Base-by-base conservation (phyloP, 2,888 invertebrate genomes). In the Tachina fera region DNA sequence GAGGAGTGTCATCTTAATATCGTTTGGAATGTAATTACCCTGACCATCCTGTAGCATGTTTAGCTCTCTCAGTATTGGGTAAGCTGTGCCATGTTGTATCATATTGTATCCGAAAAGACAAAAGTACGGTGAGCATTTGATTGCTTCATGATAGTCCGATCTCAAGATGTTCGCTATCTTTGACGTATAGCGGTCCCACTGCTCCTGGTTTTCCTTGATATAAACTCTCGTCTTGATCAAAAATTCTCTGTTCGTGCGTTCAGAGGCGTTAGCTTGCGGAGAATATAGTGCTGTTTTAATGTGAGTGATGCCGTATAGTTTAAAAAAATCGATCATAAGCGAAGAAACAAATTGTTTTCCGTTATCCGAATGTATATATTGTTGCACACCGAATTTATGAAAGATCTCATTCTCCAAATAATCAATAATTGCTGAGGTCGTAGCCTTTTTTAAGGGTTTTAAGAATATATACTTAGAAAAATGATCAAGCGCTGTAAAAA, bases 271-370 rank as follows among this genome's bases (percentile, higher is more conserved):
- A 1, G 58, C 58, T 14, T 58, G 58, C 14, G 58, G 58, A 6
- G 58, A 58, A 14, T 58, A 58, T 14, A 58, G 9, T 1, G 58
- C 58, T 6, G 31, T 58, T 31, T 58, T 58, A 1, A 58, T 14
- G 5, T 58, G 58, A 14, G 31, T 14, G 31, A 58, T 14, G 14
- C 58, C 31, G 14, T 58, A 31, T 5, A 22, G 8, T 4, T 58
- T 31, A 1, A 58, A 14, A 14, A 58, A 58, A 8, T 31, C 58
- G 4, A 14, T 9, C 58, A 58, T 58, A 6, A 31, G 58, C 0
- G 58, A 13, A 6, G 58, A 58, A 31, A 58, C 58, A 13, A 58
- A 58, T 58, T 58, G 58, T 31, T 58, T 58, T 3, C 31, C 58
- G 6, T 58, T 58, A 9, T 58, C 58, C 5, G 58, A 58, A 31